phyloP scores from a whole-genome alignment of 2,113 vertebrate genomes.

The Anthoscopus minutus region DNA sequence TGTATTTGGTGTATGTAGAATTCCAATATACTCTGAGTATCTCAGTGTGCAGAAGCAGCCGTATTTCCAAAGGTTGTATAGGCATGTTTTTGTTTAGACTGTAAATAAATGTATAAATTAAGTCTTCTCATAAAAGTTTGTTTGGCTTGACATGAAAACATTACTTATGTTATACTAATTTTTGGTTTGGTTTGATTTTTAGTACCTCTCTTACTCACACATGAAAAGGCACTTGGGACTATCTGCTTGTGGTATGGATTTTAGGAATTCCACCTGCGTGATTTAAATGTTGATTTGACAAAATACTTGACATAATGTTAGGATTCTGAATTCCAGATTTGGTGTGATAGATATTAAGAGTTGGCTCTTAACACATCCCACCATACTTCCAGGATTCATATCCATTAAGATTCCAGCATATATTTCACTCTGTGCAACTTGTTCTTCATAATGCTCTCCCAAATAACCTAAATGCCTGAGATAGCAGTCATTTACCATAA shows the following conservation, averaged over 20 bases:
- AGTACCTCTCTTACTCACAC: rapidly evolving
- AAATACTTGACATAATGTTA: neutral
- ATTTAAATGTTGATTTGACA: neutral
- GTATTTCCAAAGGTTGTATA: neutral
- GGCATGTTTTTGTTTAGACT: neutral
- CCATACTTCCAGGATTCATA: neutral
- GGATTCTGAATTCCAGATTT: neutral
- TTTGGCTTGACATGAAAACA: neutral
- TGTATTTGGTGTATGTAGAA: neutral
- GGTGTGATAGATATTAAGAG: neutral
- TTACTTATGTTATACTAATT: neutral
- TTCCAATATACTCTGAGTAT: neutral
- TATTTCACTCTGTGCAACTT: neutral
- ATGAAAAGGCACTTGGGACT: neutral
- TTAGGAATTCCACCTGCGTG: neutral
- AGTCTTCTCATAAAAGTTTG: neutral
- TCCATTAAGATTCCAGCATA: neutral
- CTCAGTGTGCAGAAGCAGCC: neutral
- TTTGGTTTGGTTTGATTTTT: neutral
- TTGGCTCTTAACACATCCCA: rapidly evolving
- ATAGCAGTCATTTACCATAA: neutral
- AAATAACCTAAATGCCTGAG: neutral
- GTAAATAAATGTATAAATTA: slow-evolving; percentile 27
- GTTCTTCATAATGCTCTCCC: neutral
- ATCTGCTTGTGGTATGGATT: neutral